Conservation (phyloP, 2,888 invertebrate genomes). For the Sipha maydis region DNA sequence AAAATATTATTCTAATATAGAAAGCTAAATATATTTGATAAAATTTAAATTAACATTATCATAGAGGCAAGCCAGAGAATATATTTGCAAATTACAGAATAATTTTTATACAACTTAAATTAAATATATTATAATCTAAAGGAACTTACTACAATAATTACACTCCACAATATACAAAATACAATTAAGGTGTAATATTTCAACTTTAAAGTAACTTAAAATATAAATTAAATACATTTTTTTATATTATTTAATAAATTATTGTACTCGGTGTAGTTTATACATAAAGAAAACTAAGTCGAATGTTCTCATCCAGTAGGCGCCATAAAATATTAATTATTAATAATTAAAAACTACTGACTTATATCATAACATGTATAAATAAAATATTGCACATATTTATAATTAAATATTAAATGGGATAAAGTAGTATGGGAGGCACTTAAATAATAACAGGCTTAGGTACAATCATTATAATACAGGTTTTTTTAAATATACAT, state of each 20-base stretch:
- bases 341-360: constrained; percentile 41
- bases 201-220: constrained; percentile 25
- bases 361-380: constrained; percentile 45
- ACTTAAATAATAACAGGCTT: constrained; percentile 43
- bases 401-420: constrained; percentile 48
- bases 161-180: constrained; percentile 48
- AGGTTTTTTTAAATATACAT: constrained; percentile 31
- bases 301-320: neutral
- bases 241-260: constrained; percentile 29
- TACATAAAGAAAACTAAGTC: constrained; percentile 37
- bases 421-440: constrained; percentile 3
- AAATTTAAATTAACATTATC: constrained; percentile 25
- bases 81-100: constrained; percentile 30
- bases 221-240: constrained; percentile 8
- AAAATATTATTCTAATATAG: constrained; percentile 40
- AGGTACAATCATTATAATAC: constrained; percentile 50
- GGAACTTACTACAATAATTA: constrained; percentile 53
- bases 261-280: constrained; percentile 23
- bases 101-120: constrained; percentile 33
- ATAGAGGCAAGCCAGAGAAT: constrained; percentile 31
- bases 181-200: constrained; percentile 16
- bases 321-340: constrained; percentile 40
- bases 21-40: constrained; percentile 22
- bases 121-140: constrained; percentile 33
- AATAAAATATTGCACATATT: constrained; percentile 57